These are phyloP conservation scores for Pristionchus mayeri DNA, from an alignment of 2,888 invertebrate species.

Conservation along the genomic window DNA sequence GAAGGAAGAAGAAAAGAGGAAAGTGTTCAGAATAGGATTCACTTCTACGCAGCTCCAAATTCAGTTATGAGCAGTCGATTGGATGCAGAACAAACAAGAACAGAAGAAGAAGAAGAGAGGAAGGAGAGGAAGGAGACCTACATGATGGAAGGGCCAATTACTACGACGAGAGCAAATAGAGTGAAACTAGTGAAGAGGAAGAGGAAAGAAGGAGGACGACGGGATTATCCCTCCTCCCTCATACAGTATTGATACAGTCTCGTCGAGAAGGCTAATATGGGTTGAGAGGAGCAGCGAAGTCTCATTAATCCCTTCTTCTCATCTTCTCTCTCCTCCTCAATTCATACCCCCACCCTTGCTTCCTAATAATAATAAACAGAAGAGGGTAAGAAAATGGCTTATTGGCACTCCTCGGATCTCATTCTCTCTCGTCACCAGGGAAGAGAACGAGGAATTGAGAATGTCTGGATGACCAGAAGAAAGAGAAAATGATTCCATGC, in stretches of 20 bases:
- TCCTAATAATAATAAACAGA: conserved; percentile 26
- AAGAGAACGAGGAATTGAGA: background rate
- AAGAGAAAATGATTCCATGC: background rate
- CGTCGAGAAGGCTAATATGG: background rate
- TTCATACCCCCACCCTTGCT: conserved; percentile 2
- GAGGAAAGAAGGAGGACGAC: background rate
- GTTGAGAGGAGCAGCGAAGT: background rate
- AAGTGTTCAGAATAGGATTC: conserved; percentile 12
- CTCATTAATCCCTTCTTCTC: conserved; percentile 12
- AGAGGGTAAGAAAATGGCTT: background rate
- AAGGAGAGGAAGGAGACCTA: background rate
- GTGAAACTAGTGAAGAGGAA: conserved; percentile 13
- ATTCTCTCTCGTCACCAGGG: background rate
- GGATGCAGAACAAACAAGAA: background rate
- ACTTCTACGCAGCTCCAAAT: background rate
- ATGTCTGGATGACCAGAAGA: background rate
- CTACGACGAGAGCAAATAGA: background rate
- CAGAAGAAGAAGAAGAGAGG: conserved; percentile 1
- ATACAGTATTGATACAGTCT: conserved; percentile 17
- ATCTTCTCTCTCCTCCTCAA: background rate
- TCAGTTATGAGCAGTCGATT: background rate
- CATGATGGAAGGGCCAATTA: background rate
- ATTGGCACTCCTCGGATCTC: background rate
- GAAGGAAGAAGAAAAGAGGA: background rate
- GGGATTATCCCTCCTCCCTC: background rate